Base-by-base conservation (phyloP, 2,113 vertebrate genomes). In the Dipodomys stephensi region DNA sequence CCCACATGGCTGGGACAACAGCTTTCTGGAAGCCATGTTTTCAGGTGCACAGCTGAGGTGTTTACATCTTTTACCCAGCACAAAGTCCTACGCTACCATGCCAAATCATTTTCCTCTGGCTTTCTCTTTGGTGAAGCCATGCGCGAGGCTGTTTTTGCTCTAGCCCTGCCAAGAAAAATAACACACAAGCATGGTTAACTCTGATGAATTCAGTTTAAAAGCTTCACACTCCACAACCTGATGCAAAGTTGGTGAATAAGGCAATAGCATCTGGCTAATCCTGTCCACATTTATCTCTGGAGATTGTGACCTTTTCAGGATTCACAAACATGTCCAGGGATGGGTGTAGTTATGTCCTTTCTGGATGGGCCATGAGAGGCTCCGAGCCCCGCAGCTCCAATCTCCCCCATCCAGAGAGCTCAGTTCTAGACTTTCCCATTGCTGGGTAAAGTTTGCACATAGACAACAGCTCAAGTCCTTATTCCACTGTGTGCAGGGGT, bases 121-220 rank as follows among this genome's bases (percentile, higher is more conserved):
- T 67, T 25, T 65, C 20, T 25, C 27, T 3, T 60, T 15, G 22
- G 49, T 60, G 32, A 76, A 68, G 32, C 27, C 71, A 3, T 8
- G 10, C 79, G 73, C 6, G 18, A 46, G 30, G 7, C 30, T 60
- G 64, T 20, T 53, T 3, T 30, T 76, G 65, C 39, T 80, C 95
- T 20, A 11, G 23, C 6, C 92, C 49, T 53, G 82, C 27, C 77
- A 80, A 73, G 68, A 93, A 49, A 79, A 88, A 83, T 39, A 39
- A 39, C 39, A 93, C 53, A 92, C 11, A 18, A 44, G 76, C 30
- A 44, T 3, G 57, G 85, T 0, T 80, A 74, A 87, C 15, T 30
- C 6, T n/a, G 27, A 82, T 64, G 79, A 95, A 76, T 92, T 64
- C 86, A 67, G 25, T 32, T 67, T 74, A 71, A 88, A 92, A 35